phyloP scores from a whole-genome alignment of 2,797 vertebrate genomes.

The Anableps anableps region DNA sequence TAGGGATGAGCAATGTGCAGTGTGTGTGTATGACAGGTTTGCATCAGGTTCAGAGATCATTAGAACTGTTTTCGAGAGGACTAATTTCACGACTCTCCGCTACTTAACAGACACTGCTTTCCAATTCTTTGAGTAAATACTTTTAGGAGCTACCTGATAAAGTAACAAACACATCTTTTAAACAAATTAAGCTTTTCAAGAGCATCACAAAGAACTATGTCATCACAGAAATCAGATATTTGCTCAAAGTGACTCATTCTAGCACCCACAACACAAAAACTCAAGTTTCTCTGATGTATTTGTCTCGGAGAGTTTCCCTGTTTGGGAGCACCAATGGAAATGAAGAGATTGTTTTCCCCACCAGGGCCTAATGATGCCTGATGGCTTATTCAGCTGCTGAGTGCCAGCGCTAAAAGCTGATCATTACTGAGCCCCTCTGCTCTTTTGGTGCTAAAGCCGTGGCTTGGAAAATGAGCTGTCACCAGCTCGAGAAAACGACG shows the following conservation, averaged over 20 bases:
- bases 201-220: constrained; percentile 16
- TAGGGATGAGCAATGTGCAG: constrained; percentile 21
- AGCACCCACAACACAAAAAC: constrained; percentile 25
- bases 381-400: constrained; percentile 80
- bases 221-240: constrained; percentile 13
- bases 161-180: constrained; percentile 3
- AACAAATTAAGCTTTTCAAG: constrained; percentile 36
- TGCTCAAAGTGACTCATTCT: constrained; percentile 15
- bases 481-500: constrained; percentile 63
- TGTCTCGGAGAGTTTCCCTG: constrained; percentile 57
- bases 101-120: constrained; percentile 11
- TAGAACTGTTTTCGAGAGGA: constrained; percentile 31
- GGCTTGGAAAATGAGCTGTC: constrained; percentile 84
- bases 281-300: constrained; percentile 57
- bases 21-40: constrained; percentile 43
- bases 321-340: constrained; percentile 59
- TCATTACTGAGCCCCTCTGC: constrained; percentile 80
- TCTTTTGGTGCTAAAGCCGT: constrained; percentile 68
- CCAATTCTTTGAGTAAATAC: neutral
- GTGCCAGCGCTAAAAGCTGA: constrained; percentile 81
- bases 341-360: constrained; percentile 69
- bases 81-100: constrained; percentile 18
- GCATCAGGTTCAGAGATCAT: constrained; percentile 54
- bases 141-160: constrained; percentile 12
- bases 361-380: constrained; percentile 81